Evolutionary conservation across 1,140 invertebrate genomes (phyloP).

Genomic region (Drosophila bipectinata): DNA sequence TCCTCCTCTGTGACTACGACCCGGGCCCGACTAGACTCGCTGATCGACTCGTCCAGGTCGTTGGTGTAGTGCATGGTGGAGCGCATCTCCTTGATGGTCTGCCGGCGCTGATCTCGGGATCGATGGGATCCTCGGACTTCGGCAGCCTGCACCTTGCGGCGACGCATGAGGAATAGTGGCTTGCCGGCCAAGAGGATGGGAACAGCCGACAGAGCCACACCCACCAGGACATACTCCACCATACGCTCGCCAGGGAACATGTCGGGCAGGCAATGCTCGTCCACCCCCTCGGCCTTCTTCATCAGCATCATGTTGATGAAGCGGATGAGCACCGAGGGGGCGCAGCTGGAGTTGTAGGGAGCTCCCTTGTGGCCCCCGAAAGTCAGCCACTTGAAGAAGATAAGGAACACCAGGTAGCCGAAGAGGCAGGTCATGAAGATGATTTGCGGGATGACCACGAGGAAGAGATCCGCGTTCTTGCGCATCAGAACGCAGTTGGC

Average conservation of each 20-base stretch:
- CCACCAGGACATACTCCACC: slow-evolving; percentile 88
- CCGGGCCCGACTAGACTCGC: neutral
- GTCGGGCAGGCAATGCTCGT: slow-evolving; percentile 85
- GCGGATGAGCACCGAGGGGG: slow-evolving; percentile 90
- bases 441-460: slow-evolving; percentile 96
- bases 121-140: neutral
- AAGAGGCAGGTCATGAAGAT: slow-evolving; percentile 95
- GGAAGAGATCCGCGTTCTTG: slow-evolving; percentile 90
- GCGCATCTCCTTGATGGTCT: slow-evolving; percentile 53
- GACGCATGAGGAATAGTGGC: slow-evolving; percentile 87
- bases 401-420: slow-evolving; percentile 95
- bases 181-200: slow-evolving; percentile 93
- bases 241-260: slow-evolving; percentile 87
- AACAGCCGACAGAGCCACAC: slow-evolving; percentile 89
- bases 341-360: slow-evolving; percentile 85
- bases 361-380: slow-evolving; percentile 96
- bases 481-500: slow-evolving; percentile 95
- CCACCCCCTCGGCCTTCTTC: slow-evolving; percentile 68
- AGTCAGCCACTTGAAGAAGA: slow-evolving; percentile 96
- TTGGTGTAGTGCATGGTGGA: slow-evolving; percentile 38
- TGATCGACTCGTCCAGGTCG: slow-evolving; percentile 14
- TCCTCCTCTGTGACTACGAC: slow-evolving; percentile 22
- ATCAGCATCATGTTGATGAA: slow-evolving; percentile 94
- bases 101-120: neutral
- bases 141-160: slow-evolving; percentile 15